Conservation (phyloP, 2,888 invertebrate genomes). For the Caenorhabditis sinica region DNA sequence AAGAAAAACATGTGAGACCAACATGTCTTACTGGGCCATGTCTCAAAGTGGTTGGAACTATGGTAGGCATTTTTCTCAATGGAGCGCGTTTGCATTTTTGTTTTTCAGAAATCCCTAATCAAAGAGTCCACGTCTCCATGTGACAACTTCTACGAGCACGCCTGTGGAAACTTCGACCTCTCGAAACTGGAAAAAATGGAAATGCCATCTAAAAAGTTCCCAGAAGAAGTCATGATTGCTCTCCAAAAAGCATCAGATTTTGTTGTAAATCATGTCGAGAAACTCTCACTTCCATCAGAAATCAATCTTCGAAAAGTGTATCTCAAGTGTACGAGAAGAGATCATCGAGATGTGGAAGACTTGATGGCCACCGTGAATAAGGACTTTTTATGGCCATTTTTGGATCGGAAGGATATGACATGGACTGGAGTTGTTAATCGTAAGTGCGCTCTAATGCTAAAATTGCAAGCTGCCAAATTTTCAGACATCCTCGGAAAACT, state of each 20-base stretch:
- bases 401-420: background rate
- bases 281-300: background rate
- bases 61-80: background rate
- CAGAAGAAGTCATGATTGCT: background rate
- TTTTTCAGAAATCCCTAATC: slow-evolving; percentile 21
- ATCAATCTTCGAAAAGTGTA: slow-evolving; percentile 10
- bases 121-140: background rate
- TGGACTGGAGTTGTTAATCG: background rate
- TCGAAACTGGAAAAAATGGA: too few species aligned
- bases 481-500: slow-evolving; percentile 15
- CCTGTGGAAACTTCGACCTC: slow-evolving; percentile 1
- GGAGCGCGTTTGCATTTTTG: background rate
- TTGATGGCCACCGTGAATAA: slow-evolving; percentile 2
- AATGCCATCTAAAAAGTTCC: background rate
- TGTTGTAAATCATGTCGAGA: background rate
- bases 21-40: background rate
- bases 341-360: slow-evolving; percentile 9
- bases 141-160: slow-evolving; percentile 2
- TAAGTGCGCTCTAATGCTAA: background rate
- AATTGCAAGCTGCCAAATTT: background rate
- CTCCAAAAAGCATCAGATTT: background rate
- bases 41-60: background rate
- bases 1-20: background rate
- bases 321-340: slow-evolving; percentile 3
- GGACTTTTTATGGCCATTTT: slow-evolving; percentile 3